Evolutionary conservation across 1,140 invertebrate species (phyloP).

Genomic region (Aethina tumida): DNA sequence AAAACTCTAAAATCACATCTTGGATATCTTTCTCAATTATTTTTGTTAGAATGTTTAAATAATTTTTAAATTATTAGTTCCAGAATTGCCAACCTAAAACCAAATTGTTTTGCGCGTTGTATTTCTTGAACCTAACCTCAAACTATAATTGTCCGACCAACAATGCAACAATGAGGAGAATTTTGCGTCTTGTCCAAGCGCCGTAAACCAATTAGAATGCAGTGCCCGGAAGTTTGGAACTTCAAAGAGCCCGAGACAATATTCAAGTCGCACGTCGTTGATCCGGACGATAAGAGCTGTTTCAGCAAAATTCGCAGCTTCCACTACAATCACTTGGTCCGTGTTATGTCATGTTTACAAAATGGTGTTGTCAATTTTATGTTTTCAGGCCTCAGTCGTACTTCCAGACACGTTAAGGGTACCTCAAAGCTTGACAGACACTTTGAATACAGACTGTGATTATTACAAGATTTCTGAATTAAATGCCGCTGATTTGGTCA

Average conservation of each 20-base stretch:
- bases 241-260: constrained; percentile 37
- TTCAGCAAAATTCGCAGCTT: constrained; percentile 32
- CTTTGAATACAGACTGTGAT: constrained; percentile 39
- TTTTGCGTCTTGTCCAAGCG: no score
- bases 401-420: constrained; percentile 39
- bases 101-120: no score
- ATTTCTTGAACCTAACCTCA: no score
- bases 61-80: no score
- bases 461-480: constrained; percentile 44
- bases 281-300: constrained; percentile 18
- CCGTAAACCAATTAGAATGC: no score
- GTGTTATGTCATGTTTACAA: constrained; percentile 10
- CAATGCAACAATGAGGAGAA: no score
- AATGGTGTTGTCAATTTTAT: constrained; percentile 5
- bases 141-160: no score
- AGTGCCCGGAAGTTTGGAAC: constrained; percentile 45
- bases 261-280: constrained; percentile 27
- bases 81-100: no score
- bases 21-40: no score
- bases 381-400: constrained; percentile 43
- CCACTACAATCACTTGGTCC: constrained; percentile 44
- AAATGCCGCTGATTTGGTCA: constrained; percentile 36
- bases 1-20: no score
- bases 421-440: constrained; percentile 33
- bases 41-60: no score